Evolutionary conservation across 2,797 vertebrate genomes (phyloP).

Genomic region (Urosaurus nigricauda): DNA sequence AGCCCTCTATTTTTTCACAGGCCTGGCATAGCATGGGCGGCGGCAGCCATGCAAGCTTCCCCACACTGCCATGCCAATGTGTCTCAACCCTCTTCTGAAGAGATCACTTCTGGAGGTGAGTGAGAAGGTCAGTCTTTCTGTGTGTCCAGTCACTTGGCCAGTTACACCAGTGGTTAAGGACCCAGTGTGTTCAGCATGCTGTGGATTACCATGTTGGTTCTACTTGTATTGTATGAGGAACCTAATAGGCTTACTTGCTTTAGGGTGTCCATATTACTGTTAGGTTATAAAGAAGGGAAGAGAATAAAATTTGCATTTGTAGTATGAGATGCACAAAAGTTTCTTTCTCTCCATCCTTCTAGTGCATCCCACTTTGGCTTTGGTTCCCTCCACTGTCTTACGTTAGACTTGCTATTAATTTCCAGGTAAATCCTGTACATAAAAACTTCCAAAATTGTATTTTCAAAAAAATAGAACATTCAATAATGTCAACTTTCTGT

Average conservation of each 20-base stretch:
- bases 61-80: conserved; percentile 72
- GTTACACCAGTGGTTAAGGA: not conserved
- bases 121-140: conserved; percentile 60
- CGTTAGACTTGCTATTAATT: conserved; percentile 42
- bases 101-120: conserved; percentile 77
- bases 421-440: conserved; percentile 39
- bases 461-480: conserved; percentile 36
- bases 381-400: conserved; percentile 23
- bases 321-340: not conserved
- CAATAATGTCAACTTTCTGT: not conserved
- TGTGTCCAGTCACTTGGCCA: conserved; percentile 46
- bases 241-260: not conserved
- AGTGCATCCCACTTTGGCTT: conserved; percentile 20
- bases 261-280: not conserved
- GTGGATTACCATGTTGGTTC: conserved; percentile 3
- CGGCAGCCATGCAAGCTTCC: conserved; percentile 76
- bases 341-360: conserved; percentile 11
- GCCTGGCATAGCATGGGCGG: conserved; percentile 75
- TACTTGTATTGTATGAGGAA: conserved; percentile 51
- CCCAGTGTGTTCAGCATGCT: not conserved
- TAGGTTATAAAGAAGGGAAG: not conserved
- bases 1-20: conserved; percentile 78
- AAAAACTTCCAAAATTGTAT: conserved; percentile 45
- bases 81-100: conserved; percentile 75
- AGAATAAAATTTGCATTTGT: not conserved